Conservation (phyloP, 2,797 vertebrate genomes). For the Tachyglossus aculeatus region DNA sequence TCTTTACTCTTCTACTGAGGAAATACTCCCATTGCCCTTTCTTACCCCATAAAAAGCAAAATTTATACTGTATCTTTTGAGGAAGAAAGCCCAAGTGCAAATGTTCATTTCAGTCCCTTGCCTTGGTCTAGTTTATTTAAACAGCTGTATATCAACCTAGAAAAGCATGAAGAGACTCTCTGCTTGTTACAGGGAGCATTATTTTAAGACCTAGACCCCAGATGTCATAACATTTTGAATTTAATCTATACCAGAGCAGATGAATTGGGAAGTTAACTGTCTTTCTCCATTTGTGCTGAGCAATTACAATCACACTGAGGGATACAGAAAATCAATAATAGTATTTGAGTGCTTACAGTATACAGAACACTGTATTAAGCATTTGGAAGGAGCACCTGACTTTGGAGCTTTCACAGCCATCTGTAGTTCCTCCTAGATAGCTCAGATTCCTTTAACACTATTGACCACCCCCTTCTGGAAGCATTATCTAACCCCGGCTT, state of each 20-base stretch:
- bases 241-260: constrained; percentile 29
- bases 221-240: constrained; percentile 55
- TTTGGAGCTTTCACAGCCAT: background rate
- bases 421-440: constrained; percentile 13
- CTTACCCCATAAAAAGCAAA: constrained; percentile 47
- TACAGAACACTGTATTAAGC: no score
- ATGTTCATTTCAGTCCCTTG: constrained; percentile 50
- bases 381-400: background rate
- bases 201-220: constrained; percentile 38
- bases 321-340: no score
- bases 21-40: constrained; percentile 13
- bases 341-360: no score
- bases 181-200: constrained; percentile 42
- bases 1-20: constrained; percentile 8
- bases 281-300: constrained; percentile 35
- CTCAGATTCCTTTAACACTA: background rate
- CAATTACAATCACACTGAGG: background rate
- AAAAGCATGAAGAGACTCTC: constrained; percentile 26
- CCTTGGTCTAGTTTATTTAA: constrained; percentile 65
- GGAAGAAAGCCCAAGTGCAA: constrained; percentile 60
- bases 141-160: constrained; percentile 57
- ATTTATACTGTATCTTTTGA: constrained; percentile 40
- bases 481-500: no score
- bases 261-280: constrained; percentile 12
- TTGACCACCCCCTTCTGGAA: background rate